Conservation (phyloP, 2,797 vertebrate species). For the Falco peregrinus region DNA sequence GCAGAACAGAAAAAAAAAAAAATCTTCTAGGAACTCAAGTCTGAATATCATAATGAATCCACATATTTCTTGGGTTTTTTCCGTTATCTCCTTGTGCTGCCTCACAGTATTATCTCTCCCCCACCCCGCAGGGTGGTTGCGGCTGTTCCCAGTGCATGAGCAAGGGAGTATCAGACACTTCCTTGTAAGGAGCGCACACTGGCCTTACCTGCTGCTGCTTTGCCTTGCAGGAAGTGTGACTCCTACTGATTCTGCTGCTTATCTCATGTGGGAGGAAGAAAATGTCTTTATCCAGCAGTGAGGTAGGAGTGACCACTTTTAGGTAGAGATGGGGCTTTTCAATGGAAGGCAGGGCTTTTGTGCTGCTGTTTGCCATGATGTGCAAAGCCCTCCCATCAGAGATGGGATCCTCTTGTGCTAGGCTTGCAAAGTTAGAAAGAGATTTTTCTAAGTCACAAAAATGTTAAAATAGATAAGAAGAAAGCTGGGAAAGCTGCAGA, state of each 20-base stretch:
- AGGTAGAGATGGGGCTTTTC: neutral
- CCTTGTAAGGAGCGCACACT: neutral
- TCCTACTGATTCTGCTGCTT: neutral
- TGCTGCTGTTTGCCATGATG: neutral
- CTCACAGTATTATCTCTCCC: neutral
- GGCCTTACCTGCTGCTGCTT: slow-evolving; percentile 16
- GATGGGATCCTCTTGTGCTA: neutral
- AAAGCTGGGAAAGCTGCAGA: neutral
- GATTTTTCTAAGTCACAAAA: neutral
- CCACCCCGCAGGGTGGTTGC: neutral
- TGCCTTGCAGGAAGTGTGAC: neutral
- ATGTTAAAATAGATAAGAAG: neutral
- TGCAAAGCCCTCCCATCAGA: neutral
- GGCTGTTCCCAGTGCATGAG: fast-evolving
- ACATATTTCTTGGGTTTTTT: neutral
- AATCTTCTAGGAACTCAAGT: neutral
- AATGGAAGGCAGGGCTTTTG: neutral
- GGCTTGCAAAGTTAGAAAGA: neutral
- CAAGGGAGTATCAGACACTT: neutral
- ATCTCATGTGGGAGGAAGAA: neutral
- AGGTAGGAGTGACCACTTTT: neutral
- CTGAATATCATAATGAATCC: neutral
- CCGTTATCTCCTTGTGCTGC: neutral
- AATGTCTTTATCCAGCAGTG: neutral
- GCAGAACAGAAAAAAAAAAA: neutral